Evolutionary conservation across 2,113 vertebrate species (phyloP), one percentile per base, ranked within the genome.

Genomic region (Suricata suricatta): DNA sequence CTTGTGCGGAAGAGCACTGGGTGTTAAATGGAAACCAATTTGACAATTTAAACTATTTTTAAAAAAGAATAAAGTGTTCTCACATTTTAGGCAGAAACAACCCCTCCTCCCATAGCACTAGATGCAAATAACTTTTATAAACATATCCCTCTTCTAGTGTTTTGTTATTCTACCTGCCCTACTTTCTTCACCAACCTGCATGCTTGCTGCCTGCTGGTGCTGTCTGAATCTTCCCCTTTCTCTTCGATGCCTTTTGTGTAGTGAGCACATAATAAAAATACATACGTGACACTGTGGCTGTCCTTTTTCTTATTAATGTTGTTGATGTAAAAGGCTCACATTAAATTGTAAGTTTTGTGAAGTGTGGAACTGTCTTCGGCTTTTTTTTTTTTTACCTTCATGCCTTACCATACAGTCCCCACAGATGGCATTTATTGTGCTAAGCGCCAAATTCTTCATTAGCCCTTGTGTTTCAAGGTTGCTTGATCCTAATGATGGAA

Each of bases 401-500:
- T 25, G 31, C 29, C 23, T 54, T 52, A 9, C 44, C 14, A 44
- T 5, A 13, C 16, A n/a, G 29, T n/a, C 76, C 12, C 93, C 21
- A 17, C 12, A 63, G 88, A 87, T 15, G 69, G 38, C 69, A 54
- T 66, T 35, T 66, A 9, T 80, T 74, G 33, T 83, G n/a, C 35
- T 12, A 23, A 54, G 76, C 5, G 0, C 31, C 27, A 16, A 66
- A 25, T 77, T 81, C 57, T 90, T 63, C 33, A 7, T 44, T 35
- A 97, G 41, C 54, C 41, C 89, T 89, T 57, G 25, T 69, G 47
- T 66, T 80, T 96, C 91, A 35, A 95, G 93, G 72, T 68, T 86
- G 35, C 21, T 63, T 31, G 74, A 38, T 69, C 84, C 68, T 63
- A 68, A 71, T 86, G 86, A 50, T 85, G 33, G 93, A 87, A 92